A percentile compares a stretch with the other conserved stretches of the same genome.
Evolutionary conservation across 2,113 vertebrate genomes (phyloP).

Genomic region (Erythrolamprus reginae): DNA sequence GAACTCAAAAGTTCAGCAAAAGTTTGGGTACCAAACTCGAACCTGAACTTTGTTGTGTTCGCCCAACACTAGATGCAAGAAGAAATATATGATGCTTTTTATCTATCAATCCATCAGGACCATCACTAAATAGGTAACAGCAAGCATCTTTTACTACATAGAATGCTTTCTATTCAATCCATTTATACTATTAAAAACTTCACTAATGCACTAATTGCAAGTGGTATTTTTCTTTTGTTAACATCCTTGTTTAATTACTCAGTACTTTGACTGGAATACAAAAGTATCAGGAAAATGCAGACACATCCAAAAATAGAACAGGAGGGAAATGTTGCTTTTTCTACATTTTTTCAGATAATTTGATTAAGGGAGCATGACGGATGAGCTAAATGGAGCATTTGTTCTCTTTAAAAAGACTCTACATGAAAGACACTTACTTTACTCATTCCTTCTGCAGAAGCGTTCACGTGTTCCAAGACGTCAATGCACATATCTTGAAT

Average conservation of each 20-base stretch:
- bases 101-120: neutral
- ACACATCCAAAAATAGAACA: neutral
- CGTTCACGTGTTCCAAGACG: neutral
- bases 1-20: too few species aligned
- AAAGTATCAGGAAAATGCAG: neutral
- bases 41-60: too few species aligned
- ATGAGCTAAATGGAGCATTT: neutral
- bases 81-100: neutral
- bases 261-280: neutral
- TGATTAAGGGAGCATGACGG: neutral
- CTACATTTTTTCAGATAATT: neutral
- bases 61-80: too few species aligned
- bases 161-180: neutral
- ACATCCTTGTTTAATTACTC: neutral
- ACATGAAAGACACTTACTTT: neutral
- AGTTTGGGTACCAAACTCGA: too few species aligned
- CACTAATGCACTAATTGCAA: neutral
- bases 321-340: neutral
- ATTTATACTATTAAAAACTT: neutral
- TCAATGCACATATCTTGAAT: conserved; percentile 4
- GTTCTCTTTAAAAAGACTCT: neutral
- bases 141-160: neutral
- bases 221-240: neutral
- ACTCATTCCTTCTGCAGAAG: conserved; percentile 20
- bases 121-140: neutral